Evolutionary conservation across 2,888 invertebrate species (phyloP).

Genomic region (Idaea aversata): DNA sequence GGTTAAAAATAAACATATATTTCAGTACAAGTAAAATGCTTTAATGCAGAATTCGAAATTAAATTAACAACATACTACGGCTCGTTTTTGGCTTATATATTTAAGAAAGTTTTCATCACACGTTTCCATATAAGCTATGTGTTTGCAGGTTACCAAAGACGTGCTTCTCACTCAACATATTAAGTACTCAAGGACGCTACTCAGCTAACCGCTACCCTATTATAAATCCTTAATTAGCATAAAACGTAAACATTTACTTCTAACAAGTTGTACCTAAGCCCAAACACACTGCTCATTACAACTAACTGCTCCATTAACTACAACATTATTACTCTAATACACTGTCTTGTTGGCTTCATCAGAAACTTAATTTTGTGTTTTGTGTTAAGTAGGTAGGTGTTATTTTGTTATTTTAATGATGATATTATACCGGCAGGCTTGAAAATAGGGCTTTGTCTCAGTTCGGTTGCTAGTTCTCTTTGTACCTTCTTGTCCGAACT

Average conservation of each 20-base stretch:
- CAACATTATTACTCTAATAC: background rate
- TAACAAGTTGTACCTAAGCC: background rate
- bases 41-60: too few species aligned
- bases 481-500: too few species aligned
- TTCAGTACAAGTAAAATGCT: too few species aligned
- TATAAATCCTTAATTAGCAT: background rate
- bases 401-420: background rate
- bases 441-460: background rate
- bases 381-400: background rate
- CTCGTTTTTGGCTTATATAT: too few species aligned
- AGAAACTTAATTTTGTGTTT: background rate
- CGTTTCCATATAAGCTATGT: too few species aligned
- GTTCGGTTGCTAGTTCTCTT: too few species aligned
- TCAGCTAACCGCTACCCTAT: background rate
- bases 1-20: too few species aligned
- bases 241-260: background rate
- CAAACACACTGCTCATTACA: conserved; percentile 1
- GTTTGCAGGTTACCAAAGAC: background rate
- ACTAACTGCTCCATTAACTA: background rate
- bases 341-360: background rate
- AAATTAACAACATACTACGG: too few species aligned
- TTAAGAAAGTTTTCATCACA: too few species aligned
- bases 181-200: background rate
- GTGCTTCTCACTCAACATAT: background rate
- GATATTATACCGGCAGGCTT: background rate